A percentile compares a stretch with the other conserved stretches of the same genome.
phyloP scores from a whole-genome alignment of 2,888 invertebrate species.

The Eutolmus rufibarbis region DNA sequence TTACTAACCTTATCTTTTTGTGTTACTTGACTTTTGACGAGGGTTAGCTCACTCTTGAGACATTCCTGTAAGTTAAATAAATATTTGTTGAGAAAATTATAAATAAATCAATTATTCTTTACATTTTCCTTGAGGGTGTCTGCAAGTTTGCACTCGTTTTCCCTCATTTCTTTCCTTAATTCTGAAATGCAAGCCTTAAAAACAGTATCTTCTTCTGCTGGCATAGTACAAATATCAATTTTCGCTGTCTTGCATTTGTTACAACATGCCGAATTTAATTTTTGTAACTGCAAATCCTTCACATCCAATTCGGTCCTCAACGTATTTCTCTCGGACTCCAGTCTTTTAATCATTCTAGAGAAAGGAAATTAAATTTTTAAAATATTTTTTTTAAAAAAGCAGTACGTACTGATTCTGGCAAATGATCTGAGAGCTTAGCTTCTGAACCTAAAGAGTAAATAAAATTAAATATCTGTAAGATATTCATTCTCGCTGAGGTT shows the following conservation, averaged over 20 bases:
- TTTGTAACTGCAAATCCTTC: slow-evolving; percentile 32
- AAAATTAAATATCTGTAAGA: background rate
- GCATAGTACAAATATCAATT: background rate
- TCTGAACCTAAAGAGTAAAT: slow-evolving; percentile 19
- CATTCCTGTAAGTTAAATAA: slow-evolving; percentile 23
- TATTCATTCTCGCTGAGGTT: background rate
- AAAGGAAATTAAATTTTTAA: background rate
- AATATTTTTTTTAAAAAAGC: background rate
- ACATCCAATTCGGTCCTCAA: slow-evolving; percentile 32
- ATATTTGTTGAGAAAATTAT: background rate
- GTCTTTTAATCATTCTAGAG: slow-evolving; percentile 29
- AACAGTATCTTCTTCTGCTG: slow-evolving; percentile 12
- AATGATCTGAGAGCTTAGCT: slow-evolving; percentile 37
- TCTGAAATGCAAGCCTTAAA: slow-evolving; percentile 43
- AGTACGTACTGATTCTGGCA: slow-evolving; percentile 39
- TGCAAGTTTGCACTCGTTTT: slow-evolving; percentile 31
- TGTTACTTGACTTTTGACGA: slow-evolving; percentile 18
- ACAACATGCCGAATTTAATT: background rate
- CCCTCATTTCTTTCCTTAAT: slow-evolving; percentile 19
- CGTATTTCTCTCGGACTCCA: slow-evolving; percentile 38
- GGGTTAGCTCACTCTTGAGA: slow-evolving; percentile 37
- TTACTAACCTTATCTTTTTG: slow-evolving; percentile 48
- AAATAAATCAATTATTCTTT: background rate
- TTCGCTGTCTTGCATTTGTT: background rate
- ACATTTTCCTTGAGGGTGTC: slow-evolving; percentile 41